Percentiles rank a stretch among this genome's conserved stretches.
Evolutionary conservation across 2,113 vertebrate genomes (phyloP).

Genomic region (Prietella phreatophila): DNA sequence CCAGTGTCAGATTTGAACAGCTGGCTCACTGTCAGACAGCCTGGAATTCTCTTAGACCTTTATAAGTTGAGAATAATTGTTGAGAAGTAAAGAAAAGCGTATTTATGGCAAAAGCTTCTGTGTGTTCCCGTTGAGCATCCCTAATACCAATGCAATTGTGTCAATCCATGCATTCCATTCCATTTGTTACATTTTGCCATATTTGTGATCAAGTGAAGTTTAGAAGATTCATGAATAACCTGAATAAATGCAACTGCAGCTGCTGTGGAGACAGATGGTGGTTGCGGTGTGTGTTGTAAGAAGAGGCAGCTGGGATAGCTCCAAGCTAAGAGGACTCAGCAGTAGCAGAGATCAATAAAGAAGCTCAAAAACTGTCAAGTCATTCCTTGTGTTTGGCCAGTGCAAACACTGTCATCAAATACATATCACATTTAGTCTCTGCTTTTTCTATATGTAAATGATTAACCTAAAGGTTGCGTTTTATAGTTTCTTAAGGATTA

Average conservation of each 20-base stretch:
- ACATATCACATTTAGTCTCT: slow-evolving; percentile 4
- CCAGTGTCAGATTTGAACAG: not conserved
- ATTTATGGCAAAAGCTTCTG: not conserved
- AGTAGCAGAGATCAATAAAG: slow-evolving; percentile 24
- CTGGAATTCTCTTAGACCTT: not conserved
- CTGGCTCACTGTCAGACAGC: not conserved
- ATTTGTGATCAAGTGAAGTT: slow-evolving; percentile 3
- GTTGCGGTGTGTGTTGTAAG: not conserved
- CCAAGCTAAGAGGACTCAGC: slow-evolving; percentile 26
- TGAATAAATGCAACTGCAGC: slow-evolving; percentile 37
- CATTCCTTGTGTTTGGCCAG: slow-evolving; percentile 20
- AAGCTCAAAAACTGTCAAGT: slow-evolving; percentile 17
- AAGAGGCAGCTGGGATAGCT: slow-evolving; percentile 29
- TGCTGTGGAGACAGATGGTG: slow-evolving; percentile 34
- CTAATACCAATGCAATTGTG: not conserved
- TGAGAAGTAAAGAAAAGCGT: not conserved
- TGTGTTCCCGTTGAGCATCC: not conserved
- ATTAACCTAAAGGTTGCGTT: not conserved
- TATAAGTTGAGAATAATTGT: not conserved
- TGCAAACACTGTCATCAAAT: slow-evolving; percentile 1
- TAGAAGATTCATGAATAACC: not conserved
- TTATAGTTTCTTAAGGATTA: not conserved
- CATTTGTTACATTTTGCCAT: not conserved
- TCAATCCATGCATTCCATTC: not conserved
- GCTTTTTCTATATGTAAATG: not conserved